These are phyloP conservation scores for Drosophila niveifrons DNA, from an alignment of 2,888 invertebrate genomes.

Conservation along the genomic window DNA sequence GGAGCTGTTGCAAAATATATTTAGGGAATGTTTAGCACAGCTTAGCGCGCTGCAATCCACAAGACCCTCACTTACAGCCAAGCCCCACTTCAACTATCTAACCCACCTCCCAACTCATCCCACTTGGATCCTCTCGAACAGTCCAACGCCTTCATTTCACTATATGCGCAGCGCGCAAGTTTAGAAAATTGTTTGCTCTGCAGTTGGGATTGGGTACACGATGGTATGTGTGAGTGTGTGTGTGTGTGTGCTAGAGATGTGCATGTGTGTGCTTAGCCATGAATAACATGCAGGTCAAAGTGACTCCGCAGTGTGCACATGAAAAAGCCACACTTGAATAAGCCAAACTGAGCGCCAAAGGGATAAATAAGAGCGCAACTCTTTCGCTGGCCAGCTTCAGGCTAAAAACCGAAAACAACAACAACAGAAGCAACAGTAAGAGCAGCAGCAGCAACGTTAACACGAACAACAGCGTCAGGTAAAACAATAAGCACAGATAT, in stretches of 20 bases:
- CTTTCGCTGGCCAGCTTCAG: conserved; percentile 56
- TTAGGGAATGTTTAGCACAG: conserved; percentile 81
- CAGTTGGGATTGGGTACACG: conserved; percentile 51
- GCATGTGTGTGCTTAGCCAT: conserved; percentile 63
- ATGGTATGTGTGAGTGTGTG: conserved; percentile 3
- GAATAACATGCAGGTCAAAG: conserved; percentile 80
- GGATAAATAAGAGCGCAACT: conserved; percentile 74
- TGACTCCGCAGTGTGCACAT: conserved; percentile 61
- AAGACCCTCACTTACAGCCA: conserved; percentile 22
- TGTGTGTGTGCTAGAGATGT: neutral
- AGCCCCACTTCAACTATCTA: neutral
- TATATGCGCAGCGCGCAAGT: conserved; percentile 63
- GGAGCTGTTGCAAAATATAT: conserved; percentile 77
- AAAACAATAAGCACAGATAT: conserved; percentile 71
- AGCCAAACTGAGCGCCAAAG: conserved; percentile 72
- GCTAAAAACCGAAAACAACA: conserved; percentile 21
- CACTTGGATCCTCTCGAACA: conserved; percentile 2
- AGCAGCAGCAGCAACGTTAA: conserved; percentile 16
- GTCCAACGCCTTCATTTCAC: conserved; percentile 47
- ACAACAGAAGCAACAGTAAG: neutral
- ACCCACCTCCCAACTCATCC: neutral
- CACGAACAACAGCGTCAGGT: conserved; percentile 33
- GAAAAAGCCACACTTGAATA: conserved; percentile 63
- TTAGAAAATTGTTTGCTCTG: conserved; percentile 75
- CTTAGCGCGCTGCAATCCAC: conserved; percentile 65